phyloP scores from a whole-genome alignment of 64 coral and sea anemone genomes.

The Anthopleura sola region DNA sequence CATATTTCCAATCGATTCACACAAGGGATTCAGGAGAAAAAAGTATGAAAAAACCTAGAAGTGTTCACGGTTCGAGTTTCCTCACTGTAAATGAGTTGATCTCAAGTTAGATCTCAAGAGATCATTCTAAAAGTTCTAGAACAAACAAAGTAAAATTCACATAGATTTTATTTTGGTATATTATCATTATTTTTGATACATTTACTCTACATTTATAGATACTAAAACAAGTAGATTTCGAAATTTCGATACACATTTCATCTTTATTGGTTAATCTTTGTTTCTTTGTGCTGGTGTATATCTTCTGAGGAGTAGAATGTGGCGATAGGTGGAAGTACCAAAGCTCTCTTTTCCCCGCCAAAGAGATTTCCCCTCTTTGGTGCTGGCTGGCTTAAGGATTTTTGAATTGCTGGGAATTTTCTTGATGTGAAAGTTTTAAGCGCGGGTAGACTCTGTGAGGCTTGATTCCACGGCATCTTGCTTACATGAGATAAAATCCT shows the following conservation, averaged over 20 bases:
- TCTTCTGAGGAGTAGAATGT: slow-evolving; percentile 60
- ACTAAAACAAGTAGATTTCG: background rate
- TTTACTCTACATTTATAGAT: too few relatives aligned
- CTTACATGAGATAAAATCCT: slow-evolving; percentile 28
- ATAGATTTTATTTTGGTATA: too few relatives aligned
- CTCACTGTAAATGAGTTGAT: too few relatives aligned
- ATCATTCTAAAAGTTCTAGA: too few relatives aligned
- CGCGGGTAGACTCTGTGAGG: slow-evolving; percentile 44
- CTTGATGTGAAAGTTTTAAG: slow-evolving; percentile 27
- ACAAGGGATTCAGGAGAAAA: too few relatives aligned
- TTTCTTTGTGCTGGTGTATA: background rate
- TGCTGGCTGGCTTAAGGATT: slow-evolving; percentile 52
- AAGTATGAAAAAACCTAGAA: too few relatives aligned
- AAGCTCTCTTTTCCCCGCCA: slow-evolving; percentile 9
- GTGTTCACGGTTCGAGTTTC: too few relatives aligned
- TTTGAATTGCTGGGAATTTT: slow-evolving; percentile 18
- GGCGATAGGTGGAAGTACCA: slow-evolving; percentile 76
- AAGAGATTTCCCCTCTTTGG: slow-evolving; percentile 7
- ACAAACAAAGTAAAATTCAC: too few relatives aligned
- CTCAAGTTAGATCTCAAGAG: too few relatives aligned
- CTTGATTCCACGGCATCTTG: slow-evolving; percentile 1
- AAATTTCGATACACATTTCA: background rate
- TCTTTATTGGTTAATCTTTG: background rate
- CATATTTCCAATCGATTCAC: too few relatives aligned
- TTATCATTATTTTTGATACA: background rate